Evolutionary conservation across 2,797 vertebrate genomes (phyloP), one percentile per base, ranked within the genome.

Genomic region (Enteromius mattozi): DNA sequence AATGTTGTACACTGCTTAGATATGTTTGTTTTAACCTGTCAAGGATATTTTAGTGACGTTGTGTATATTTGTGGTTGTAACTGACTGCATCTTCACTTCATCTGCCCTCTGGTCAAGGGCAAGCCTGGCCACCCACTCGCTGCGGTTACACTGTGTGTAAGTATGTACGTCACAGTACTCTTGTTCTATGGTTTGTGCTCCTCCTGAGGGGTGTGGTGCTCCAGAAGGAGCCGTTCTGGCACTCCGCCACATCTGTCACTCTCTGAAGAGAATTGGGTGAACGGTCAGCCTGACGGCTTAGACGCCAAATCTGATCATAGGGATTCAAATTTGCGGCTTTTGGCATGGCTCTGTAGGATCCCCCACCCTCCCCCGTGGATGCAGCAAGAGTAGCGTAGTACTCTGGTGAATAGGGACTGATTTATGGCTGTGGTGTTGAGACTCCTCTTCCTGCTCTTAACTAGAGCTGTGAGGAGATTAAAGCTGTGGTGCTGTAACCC

Each of bases 211-310:
- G 66, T 69, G 78, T 71, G 51, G 77, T 54, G 27, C 45, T 17
- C 71, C 51, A 71, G 71, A 70, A 77, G 75, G 49, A 72, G 66
- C 72, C 4, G 1, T 27, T 61, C 45, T 84, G 89, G 82, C 87
- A 78, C 56, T 13, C 80, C 59, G 89, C 89, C 89, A 80, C 30
- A 86, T 87, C 86, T 87, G 87, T 84, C 84, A 83, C 75, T 85
- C 82, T 82, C 86, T 17, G 10, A 68, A 63, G 51, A 72, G 79
- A 90, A 89, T 87, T 86, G 78, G 84, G 84, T 89, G 88, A 89
- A 87, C 78, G 75, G 87, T 88, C 86, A 88, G 74, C 40, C 78
- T 19, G 51, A 35, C 63, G 40, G 86, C 82, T 85, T 87, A 86
- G 78, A 86, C 42, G 35, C 33, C 77, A 85, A 78, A 87, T 87